phyloP scores from a whole-genome alignment of 2,888 invertebrate genomes.

The Caenorhabditis becei region DNA sequence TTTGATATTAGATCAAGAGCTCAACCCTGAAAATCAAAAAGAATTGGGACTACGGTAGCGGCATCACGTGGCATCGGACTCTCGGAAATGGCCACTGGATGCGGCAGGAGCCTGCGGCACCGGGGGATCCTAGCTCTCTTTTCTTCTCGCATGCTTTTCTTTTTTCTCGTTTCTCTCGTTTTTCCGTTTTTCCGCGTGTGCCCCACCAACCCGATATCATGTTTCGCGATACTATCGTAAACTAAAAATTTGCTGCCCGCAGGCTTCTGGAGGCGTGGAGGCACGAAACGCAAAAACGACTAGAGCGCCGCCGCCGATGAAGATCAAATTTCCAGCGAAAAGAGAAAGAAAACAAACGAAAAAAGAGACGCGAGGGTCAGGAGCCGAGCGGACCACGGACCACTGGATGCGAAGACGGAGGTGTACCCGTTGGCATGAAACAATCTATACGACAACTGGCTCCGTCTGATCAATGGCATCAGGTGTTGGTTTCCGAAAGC shows the following conservation, averaged over 20 bases:
- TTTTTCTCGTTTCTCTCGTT: conserved; percentile 16
- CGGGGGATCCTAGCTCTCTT: conserved; percentile 4
- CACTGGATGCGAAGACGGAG: conserved; percentile 15
- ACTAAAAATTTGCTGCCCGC: conserved; percentile 56
- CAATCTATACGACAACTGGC: conserved; percentile 54
- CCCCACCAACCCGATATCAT: conserved; percentile 54
- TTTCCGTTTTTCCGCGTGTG: conserved; percentile 45
- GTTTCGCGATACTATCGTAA: conserved; percentile 61
- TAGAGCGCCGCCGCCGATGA: conserved; percentile 19
- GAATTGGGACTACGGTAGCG: too few relatives aligned
- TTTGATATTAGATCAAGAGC: too few relatives aligned
- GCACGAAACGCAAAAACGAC: conserved; percentile 46
- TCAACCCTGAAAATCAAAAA: too few relatives aligned
- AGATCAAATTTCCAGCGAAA: conserved; percentile 49
- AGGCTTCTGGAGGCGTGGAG: conserved; percentile 42
- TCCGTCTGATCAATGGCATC: conserved; percentile 21
- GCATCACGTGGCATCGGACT: conserved; percentile 14
- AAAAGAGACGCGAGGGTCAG: conserved; percentile 32
- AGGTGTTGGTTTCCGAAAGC: conserved; percentile 47
- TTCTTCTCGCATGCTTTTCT: conserved; percentile 48
- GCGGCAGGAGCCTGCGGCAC: not conserved
- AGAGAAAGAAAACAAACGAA: conserved; percentile 37
- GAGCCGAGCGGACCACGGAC: conserved; percentile 15
- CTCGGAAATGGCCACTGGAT: not conserved
- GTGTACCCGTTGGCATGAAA: conserved; percentile 27